Conservation (phyloP, 2,797 vertebrate species). For the Acanthurus leucopareius region DNA sequence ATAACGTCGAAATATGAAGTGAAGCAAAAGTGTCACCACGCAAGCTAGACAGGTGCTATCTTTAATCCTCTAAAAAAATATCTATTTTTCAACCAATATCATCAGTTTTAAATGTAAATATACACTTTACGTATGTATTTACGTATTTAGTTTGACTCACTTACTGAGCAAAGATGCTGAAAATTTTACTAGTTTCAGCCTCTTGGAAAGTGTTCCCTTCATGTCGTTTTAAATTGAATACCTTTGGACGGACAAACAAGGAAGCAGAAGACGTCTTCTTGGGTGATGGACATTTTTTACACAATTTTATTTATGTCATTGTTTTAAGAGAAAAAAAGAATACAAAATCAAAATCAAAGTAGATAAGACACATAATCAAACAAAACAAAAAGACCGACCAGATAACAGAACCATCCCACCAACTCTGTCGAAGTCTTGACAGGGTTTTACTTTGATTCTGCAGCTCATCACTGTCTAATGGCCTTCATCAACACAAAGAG, state of each 20-base stretch:
- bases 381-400: neutral
- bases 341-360: neutral
- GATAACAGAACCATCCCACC: neutral
- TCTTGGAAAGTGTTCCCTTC: neutral
- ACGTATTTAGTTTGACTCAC: neutral
- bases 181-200: too few relatives aligned
- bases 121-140: too few relatives aligned
- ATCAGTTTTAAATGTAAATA: neutral
- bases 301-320: neutral
- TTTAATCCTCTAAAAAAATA: neutral
- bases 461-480: neutral
- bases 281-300: neutral
- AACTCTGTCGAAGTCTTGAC: neutral
- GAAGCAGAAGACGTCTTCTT: neutral
- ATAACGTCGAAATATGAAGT: constrained; percentile 17
- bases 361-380: neutral
- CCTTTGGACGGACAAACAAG: neutral
- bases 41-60: constrained; percentile 29
- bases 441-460: neutral
- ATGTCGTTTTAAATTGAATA: neutral
- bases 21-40: neutral
- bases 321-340: neutral
- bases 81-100: neutral
- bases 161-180: neutral
- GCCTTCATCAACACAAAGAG: neutral